Evolutionary conservation across 2,113 vertebrate genomes (phyloP).

Genomic region (Chaetura pelagica): DNA sequence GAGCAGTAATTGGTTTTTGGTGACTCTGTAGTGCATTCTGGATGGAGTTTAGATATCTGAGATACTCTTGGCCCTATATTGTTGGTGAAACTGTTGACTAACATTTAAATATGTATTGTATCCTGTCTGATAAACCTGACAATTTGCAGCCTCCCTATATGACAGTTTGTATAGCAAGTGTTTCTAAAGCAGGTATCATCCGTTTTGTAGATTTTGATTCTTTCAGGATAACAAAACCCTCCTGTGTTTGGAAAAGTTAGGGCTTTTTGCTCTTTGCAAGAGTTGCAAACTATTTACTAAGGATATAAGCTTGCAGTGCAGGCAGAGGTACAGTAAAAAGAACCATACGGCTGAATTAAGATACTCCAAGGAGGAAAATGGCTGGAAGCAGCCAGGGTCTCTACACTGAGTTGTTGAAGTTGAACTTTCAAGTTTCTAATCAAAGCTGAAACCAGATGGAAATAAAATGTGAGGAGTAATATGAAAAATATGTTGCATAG

Average conservation of each 20-base stretch:
- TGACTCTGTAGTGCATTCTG: not conserved
- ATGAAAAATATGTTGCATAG: constrained; percentile 72
- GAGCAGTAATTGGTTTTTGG: not conserved
- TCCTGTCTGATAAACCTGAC: not conserved
- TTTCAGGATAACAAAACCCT: not conserved
- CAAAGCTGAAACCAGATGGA: constrained; percentile 80
- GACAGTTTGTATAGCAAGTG: not conserved
- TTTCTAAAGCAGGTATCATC: not conserved
- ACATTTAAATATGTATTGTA: not conserved
- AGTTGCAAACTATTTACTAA: not conserved
- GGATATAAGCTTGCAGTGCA: not conserved
- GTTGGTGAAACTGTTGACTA: not conserved
- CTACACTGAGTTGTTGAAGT: constrained; percentile 38
- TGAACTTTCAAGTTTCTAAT: constrained; percentile 69
- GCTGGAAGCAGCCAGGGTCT: constrained; percentile 38
- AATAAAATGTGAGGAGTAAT: constrained; percentile 75
- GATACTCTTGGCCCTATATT: not conserved
- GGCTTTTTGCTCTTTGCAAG: not conserved
- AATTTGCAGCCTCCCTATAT: not conserved
- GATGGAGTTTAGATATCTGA: not conserved
- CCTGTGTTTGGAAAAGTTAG: not conserved
- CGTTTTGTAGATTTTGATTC: not conserved
- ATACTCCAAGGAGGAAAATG: constrained; percentile 1
- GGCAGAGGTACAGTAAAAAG: not conserved
- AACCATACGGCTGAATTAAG: not conserved